phyloP scores from a whole-genome alignment of 2,888 invertebrate species.

The Drosophila kambysellisi region DNA sequence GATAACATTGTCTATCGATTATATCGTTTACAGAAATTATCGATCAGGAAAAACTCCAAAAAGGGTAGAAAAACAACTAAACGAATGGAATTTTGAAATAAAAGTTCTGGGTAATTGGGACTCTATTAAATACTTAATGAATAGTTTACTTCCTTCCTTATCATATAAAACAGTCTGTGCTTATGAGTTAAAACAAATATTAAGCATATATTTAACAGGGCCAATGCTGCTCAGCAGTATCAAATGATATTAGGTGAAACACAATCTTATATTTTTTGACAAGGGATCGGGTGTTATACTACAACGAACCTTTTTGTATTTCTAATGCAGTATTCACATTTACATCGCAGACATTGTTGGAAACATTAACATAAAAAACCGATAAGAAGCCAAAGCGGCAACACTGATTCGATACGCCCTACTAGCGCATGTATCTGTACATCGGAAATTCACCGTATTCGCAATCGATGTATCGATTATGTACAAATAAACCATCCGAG shows the following conservation, averaged over 20 bases:
- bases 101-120: background rate
- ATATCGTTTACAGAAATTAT: background rate
- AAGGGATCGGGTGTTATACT: background rate
- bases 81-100: background rate
- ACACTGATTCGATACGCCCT: background rate
- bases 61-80: background rate
- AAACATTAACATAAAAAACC: background rate
- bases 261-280: background rate
- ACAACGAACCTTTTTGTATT: background rate
- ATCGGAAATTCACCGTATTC: background rate
- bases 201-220: background rate
- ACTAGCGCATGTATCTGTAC: background rate
- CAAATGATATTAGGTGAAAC: background rate
- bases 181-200: background rate
- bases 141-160: no score
- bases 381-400: background rate
- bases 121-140: background rate
- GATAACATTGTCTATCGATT: background rate
- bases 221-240: background rate
- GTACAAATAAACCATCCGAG: slow-evolving; percentile 47
- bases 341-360: background rate
- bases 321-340: background rate
- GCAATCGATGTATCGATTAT: slow-evolving; percentile 34
- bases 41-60: background rate
- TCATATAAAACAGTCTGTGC: no score